Base-by-base conservation (phyloP, 1,140 invertebrate species). In the Kradibia gibbosae region DNA sequence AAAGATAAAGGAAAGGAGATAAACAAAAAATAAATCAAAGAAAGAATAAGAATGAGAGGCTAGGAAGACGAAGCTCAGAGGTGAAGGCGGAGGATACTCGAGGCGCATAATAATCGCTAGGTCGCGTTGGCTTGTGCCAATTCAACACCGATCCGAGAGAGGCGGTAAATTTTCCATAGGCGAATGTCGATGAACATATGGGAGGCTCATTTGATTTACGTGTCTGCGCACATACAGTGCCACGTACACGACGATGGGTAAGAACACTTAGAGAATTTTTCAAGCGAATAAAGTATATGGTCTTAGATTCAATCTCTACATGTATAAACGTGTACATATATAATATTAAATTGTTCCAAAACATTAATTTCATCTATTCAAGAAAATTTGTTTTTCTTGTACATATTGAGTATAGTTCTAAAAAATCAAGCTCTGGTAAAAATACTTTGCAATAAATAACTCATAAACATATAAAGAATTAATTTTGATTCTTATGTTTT, bases 181-280 rank as follows among this genome's bases (percentile, higher is more conserved):
- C 60, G 75, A 2, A 8, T 8, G 15, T 22, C 50, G 50, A 8
- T 0, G 62, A 67, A 39, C 62, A 36, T 70, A 76, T 76, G 81
- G 81, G 81, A 78, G 81, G 81, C 31, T 50, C 55, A 45, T 73
- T 78, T 82, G 81, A 82, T 82, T 82, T 82, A 82, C 81, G 81
- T 25, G 39, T 34, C 22, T 57, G 25, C 31, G 34, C n/a, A n/a
- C n/a, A 13, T 28, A 0, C 48, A 53, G 17, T 4, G 34, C 62
- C 34, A 15, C 62, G 8, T 5, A 10, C 28, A 67, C 25, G n/a
- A n/a, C n/a, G 50, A 57, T n/a, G 8, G n/a, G 39, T 57, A 20
- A 53, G 28, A 65, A 71, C 78, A 72, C 72, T 79, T 48, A 72
- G 53, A 28, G 67, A 79, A 79, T 45, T 57, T 36, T 25, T 17